Conservation (phyloP, 2,888 invertebrate species). For the Caenorhabditis afra region DNA sequence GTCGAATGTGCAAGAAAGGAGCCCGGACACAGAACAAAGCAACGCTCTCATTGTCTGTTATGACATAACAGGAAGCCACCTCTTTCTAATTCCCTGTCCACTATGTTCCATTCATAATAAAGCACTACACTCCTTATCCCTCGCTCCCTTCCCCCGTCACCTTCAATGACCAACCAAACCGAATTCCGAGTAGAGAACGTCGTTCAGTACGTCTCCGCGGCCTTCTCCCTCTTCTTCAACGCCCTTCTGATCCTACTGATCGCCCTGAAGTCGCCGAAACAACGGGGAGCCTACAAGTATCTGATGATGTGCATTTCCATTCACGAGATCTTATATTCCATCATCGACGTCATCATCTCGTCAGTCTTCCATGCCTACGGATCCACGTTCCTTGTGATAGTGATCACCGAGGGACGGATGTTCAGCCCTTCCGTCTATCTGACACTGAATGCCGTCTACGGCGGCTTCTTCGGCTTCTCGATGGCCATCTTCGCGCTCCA, state of each 20-base stretch:
- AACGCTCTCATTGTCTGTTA: too few relatives aligned
- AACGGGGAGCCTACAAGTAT: conserved; percentile 12
- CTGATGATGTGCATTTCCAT: conserved; percentile 7
- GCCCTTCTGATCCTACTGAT: conserved; percentile 7
- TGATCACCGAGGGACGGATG: neutral
- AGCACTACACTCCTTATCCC: too few relatives aligned
- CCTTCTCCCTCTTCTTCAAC: conserved; percentile 5
- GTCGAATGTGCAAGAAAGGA: too few relatives aligned
- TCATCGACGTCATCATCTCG: conserved; percentile 13
- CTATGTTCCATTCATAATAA: too few relatives aligned
- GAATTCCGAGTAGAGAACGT: neutral
- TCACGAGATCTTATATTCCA: conserved; percentile 4
- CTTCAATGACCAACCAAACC: neutral
- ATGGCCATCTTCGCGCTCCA: conserved; percentile 14
- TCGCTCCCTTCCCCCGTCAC: too few relatives aligned
- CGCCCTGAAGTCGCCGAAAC: neutral
- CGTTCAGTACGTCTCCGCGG: conserved; percentile 6
- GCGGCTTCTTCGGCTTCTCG: conserved; percentile 10
- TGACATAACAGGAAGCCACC: too few relatives aligned
- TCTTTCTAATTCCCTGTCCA: too few relatives aligned
- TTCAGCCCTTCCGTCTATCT: neutral
- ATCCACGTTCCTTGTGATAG: neutral
- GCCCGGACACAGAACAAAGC: too few relatives aligned
- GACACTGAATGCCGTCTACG: conserved; percentile 1
- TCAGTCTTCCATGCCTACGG: neutral